These are phyloP conservation scores for Danio aesculapii DNA, from an alignment of 2,797 vertebrate species.

Conservation along the genomic window DNA sequence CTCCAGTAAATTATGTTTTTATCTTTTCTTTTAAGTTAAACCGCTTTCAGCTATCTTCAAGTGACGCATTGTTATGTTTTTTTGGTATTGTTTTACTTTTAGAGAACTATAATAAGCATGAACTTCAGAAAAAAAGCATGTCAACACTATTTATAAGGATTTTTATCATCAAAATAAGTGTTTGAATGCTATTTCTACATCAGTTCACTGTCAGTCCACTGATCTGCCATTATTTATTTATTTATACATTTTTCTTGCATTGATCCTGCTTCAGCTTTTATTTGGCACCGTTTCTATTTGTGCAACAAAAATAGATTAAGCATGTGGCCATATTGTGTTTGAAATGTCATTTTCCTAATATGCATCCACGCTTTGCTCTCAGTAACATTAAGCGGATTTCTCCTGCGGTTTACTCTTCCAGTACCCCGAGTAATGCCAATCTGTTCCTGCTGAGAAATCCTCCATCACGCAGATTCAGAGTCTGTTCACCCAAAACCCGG, in stretches of 20 bases:
- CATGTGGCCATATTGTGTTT: neutral
- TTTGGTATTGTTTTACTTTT: too few species aligned
- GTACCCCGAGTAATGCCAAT: constrained; percentile 70
- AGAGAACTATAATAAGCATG: neutral
- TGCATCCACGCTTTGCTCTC: constrained; percentile 53
- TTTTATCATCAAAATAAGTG: neutral
- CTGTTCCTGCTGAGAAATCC: constrained; percentile 81
- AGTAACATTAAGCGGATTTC: constrained; percentile 46
- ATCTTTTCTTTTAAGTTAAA: too few species aligned
- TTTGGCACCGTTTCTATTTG: neutral
- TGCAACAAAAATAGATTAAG: constrained; percentile 7
- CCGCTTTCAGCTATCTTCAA: too few species aligned
- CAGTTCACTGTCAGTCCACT: neutral
- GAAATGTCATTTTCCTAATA: neutral
- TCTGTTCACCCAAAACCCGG: constrained; percentile 68
- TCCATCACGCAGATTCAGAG: constrained; percentile 72
- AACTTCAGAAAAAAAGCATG: neutral
- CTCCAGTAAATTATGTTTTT: too few species aligned
- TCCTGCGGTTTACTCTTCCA: constrained; percentile 68
- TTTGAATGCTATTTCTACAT: too few species aligned
- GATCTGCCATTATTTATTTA: neutral
- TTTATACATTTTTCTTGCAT: neutral
- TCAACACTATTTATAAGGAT: neutral
- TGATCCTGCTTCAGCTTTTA: neutral
- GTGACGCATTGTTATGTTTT: too few species aligned